Evolutionary conservation across 2,113 vertebrate genomes (phyloP), one percentile per base, ranked within the genome.

Genomic region (Lates calcarifer): DNA sequence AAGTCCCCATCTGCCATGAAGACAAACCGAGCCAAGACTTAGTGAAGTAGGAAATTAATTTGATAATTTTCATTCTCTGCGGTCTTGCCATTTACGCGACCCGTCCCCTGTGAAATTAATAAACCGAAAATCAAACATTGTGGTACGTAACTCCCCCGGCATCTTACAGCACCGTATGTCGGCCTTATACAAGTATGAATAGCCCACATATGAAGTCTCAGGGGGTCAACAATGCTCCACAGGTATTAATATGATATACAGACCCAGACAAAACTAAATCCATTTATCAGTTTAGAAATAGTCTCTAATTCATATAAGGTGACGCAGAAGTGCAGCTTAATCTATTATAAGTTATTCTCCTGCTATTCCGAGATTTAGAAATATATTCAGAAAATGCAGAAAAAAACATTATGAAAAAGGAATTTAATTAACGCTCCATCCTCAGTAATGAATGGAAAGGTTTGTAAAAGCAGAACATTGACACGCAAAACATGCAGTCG

Each of bases 1-100:
- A 91, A 96, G 97, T 85, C 22, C 61, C 26, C 5, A 4, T 71
- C 29, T 75, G 45, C 17, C 26, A 7, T 4, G 3, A 55, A 43
- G 67, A 13, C 1, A 13, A 41, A 37, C 26, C 6, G 20, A 45
- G 18, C 1, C 26, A 1, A 24, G 43, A 41, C 8, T 7, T 13
- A 31, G 15, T 37, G 7, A 10, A 47, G 20, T 29, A 3, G 9
- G 7, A 53, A 37, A 49, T 20, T 4, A 8, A 20, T 45, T 33
- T 24, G 6, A 49, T 66, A 0, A 49, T 43, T 45, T 35, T 68
- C 1, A n/a, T 35, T 17, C 1, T n/a, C 17, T 37, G 35, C 6
- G 26, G 8, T 51, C 22, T 51, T 20, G 49, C 43, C 43, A 47
- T 20, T 47, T 47, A 47, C 17, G 20, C 20, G 43, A 18, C 4